Percentiles rank a stretch among this genome's conserved stretches.
These are phyloP conservation scores for Nestor notabilis DNA, from an alignment of 2,113 vertebrate species.

Conservation along the genomic window DNA sequence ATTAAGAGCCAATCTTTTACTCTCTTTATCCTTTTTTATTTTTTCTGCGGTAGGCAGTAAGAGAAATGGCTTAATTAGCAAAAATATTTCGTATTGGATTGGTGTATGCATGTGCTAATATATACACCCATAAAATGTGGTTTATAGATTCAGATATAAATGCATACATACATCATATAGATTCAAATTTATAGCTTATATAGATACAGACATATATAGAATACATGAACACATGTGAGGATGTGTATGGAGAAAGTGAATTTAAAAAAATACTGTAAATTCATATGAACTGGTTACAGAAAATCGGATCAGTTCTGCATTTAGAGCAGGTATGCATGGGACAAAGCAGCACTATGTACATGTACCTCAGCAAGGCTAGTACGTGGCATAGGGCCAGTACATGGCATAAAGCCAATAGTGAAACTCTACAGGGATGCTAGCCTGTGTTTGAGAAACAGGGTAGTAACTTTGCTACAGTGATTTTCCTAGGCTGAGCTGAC, in stretches of 20 bases:
- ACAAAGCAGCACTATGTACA: background rate
- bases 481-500: background rate
- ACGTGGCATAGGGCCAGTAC: fast-evolving
- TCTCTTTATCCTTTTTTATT: background rate
- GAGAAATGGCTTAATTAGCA: background rate
- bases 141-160: background rate
- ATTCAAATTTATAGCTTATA: background rate
- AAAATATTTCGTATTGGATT: background rate
- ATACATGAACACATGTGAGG: background rate
- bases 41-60: background rate
- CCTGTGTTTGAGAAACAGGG: background rate
- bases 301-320: background rate
- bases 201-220: background rate
- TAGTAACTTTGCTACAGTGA: background rate
- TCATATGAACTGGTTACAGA: background rate
- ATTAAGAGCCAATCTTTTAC: background rate
- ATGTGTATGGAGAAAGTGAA: background rate
- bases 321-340: background rate
- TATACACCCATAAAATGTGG: background rate
- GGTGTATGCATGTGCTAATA: background rate
- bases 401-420: fast-evolving
- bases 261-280: background rate
- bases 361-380: background rate
- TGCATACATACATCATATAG: background rate
- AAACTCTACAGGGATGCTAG: background rate